Percentiles rank a stretch among this genome's conserved stretches.
These are phyloP conservation scores for Aspidoscelis tigris DNA, from an alignment of 2,113 vertebrate genomes.

Conservation along the genomic window DNA sequence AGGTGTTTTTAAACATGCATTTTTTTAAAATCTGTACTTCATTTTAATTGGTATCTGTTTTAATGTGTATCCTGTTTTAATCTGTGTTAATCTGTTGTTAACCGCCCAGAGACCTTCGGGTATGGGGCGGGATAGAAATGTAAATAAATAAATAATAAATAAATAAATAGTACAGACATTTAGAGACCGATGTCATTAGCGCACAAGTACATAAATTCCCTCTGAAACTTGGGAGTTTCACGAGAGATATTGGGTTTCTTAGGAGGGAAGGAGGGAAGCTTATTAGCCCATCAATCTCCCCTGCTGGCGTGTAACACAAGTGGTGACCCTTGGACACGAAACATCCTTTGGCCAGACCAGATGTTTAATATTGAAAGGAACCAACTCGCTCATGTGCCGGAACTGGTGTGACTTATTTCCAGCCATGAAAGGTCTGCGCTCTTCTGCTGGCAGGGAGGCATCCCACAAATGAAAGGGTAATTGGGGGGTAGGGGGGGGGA, in stretches of 20 bases:
- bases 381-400: background rate
- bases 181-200: background rate
- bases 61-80: no score
- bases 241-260: no score
- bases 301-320: no score
- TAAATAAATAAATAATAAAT: no score
- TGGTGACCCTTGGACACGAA: background rate
- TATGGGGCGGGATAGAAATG: no score
- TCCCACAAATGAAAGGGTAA: conserved; percentile 1
- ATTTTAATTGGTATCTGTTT: no score
- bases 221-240: background rate
- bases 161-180: no score
- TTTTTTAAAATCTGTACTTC: no score
- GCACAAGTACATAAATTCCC: background rate
- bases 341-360: background rate
- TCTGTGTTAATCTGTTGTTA: no score
- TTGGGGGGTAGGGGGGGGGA: background rate
- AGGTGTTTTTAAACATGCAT: no score
- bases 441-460: background rate
- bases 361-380: background rate
- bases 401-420: conserved; percentile 11
- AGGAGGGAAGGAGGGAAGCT: background rate
- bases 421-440: background rate
- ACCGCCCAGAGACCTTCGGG: no score
- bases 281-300: background rate